phyloP scores from a whole-genome alignment of 2,113 vertebrate genomes.

The Tangachromis dhanisi region DNA sequence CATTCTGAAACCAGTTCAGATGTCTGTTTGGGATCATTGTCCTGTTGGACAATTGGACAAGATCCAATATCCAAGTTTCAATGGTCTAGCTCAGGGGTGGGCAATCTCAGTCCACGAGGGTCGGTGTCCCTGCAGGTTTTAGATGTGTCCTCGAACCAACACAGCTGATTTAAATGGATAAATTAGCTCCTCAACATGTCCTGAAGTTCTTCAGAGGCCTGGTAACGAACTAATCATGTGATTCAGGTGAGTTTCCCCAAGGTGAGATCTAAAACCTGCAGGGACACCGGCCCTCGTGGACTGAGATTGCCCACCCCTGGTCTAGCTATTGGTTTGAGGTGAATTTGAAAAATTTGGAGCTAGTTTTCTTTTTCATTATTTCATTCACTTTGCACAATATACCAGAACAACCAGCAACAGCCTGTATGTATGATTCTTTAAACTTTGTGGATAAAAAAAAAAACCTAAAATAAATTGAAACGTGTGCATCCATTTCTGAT shows the following conservation, averaged over 20 bases:
- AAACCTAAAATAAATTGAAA: neutral
- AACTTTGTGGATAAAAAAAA: neutral
- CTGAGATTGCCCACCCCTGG: neutral
- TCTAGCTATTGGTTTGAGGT: neutral
- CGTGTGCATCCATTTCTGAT: neutral
- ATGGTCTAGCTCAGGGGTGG: neutral
- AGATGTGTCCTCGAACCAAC: neutral
- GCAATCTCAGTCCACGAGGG: neutral
- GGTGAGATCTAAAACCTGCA: neutral
- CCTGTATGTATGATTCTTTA: neutral
- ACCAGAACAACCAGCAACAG: neutral
- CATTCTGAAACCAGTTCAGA: neutral
- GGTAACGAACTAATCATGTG: neutral
- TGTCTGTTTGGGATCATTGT: neutral
- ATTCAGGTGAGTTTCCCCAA: neutral
- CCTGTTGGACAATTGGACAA: neutral
- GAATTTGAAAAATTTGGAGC: neutral
- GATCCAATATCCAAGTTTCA: neutral
- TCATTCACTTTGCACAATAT: neutral
- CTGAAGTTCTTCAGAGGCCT: neutral
- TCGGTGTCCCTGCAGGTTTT: neutral
- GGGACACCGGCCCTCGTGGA: fast-evolving
- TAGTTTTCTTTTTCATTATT: neutral
- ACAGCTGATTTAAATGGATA: neutral
- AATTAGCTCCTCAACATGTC: neutral